Base-by-base conservation (phyloP, 2,113 vertebrate genomes). In the Myrmophylax atrothorax region DNA sequence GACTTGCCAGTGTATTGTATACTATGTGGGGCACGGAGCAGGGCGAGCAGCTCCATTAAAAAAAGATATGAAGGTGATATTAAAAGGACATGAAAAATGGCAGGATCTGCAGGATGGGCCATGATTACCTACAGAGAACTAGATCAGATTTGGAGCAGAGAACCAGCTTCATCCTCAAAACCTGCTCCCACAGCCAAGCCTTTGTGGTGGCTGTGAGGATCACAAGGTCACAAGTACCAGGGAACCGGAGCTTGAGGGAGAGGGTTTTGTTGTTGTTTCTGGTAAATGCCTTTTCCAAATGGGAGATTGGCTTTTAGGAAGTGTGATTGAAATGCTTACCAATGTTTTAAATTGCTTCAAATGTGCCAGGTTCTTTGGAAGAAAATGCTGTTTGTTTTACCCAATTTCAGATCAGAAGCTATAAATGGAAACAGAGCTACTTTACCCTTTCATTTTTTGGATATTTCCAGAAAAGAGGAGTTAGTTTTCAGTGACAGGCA, bases 1-100 rank as follows among this genome's bases (percentile, higher is more conserved):
- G 66, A 56, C 86, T 80, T 95, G 95, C 87, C 90, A 88, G 89
- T 28, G 80, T 74, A 81, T 83, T 93, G 62, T 49, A 62, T 49
- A 62, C 58, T 90, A 90, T 94, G 73, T 94, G 88, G 82, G 95
- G 56, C 87, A 91, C 2, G 1, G 76, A 77, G 56, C 64, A 82
- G 38, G 66, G 38, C 59, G 80, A 89, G 78, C 40, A 62, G 76
- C 78, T 40, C 93, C 58, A 6, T 44, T 89, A 44, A 81, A 64
- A 68, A 78, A 29, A 40, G 52, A 23, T 35, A 52, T 1, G 4
- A 64, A 31, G 55, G 20, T 24, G 60, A 47, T 75, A 64, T 25
- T 87, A 75, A 92, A 91, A 59, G 73, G 58, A 64, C 1, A 4
- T 87, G 77, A 10, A 40, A 91, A 87, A 87, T 77, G 58, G 40